Conservation (phyloP, 2,888 invertebrate genomes). For the Mycogona germanica region DNA sequence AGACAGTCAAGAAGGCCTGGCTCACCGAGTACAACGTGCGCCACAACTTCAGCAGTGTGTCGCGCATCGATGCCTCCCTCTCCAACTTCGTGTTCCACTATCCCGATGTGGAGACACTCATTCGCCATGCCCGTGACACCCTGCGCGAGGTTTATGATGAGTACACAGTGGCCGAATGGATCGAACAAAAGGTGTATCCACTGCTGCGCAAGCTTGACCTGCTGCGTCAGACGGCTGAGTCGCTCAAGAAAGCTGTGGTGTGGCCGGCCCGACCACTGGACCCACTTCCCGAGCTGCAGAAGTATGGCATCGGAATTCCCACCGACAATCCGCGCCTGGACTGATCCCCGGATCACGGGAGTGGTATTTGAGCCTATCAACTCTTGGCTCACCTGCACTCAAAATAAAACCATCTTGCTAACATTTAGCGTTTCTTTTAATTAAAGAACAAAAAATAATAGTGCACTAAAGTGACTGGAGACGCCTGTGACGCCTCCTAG, state of each 20-base stretch:
- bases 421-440: too few relatives aligned
- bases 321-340: slow-evolving; percentile 15
- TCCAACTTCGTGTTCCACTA: slow-evolving; percentile 25
- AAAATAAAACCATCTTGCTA: too few relatives aligned
- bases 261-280: slow-evolving; percentile 46
- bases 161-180: slow-evolving; percentile 49
- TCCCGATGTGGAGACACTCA: slow-evolving; percentile 23
- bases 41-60: slow-evolving; percentile 53
- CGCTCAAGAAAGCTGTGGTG: slow-evolving; percentile 40
- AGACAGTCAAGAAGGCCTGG: slow-evolving; percentile 42
- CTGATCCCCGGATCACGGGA: background rate
- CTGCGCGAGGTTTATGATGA: slow-evolving; percentile 41
- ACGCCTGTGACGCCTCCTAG: too few relatives aligned
- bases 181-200: slow-evolving; percentile 53
- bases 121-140: slow-evolving; percentile 25
- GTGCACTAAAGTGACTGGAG: too few relatives aligned
- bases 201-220: slow-evolving; percentile 40
- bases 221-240: slow-evolving; percentile 42
- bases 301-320: slow-evolving; percentile 20
- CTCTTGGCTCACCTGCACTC: too few relatives aligned
- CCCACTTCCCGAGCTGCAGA: slow-evolving; percentile 19
- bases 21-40: slow-evolving; percentile 55
- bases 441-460: too few relatives aligned
- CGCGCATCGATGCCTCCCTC: slow-evolving; percentile 50
- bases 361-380: too few relatives aligned